Evolutionary conservation across 2,113 vertebrate species (phyloP), one percentile per base, ranked within the genome.

Genomic region (Passer domesticus): DNA sequence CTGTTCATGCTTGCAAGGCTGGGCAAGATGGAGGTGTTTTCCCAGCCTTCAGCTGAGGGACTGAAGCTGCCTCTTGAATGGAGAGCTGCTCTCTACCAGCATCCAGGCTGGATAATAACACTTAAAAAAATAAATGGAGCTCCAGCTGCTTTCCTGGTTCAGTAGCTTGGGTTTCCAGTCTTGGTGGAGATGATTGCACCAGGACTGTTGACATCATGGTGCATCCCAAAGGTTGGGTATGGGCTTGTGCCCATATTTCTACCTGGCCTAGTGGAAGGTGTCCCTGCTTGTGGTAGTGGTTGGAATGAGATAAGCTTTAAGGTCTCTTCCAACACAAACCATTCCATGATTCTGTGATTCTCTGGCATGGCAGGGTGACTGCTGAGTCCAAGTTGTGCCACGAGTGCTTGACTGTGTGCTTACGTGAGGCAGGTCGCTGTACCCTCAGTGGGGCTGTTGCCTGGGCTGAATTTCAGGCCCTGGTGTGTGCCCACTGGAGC

Each of bases 381-480:
- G 19, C 15, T 24, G 76, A 89, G 52, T 13, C 16, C 0, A 24
- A 3, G 6, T 24, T 2, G 14, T 62, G 39, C 47, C 7, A 1
- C 0, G 1, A 25, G 33, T 2, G 3, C 27, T 44, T 0, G 3
- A 0, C 9, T 6, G 22, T 27, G n/a, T n/a, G 1, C 17, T 30
- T 0, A 0, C 20, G 33, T 31, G 1, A 7, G 68, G 52, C 23
- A 4, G 15, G 15, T 56, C 35, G 33, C 16, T 0, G 7, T 52
- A 15, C 25, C 24, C 62, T 33, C 5, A 3, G 37, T 9, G 47
- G 13, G n/a, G 60, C 10, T 23, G 23, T 3, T 10, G 62, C 1
- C 0, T 2, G 27, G 47, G 47, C 58, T 67, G 60, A 39, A 28
- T 83, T 75, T 92, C 0, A 2, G 37, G 50, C 7, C 28, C 53